Evolutionary conservation across 2,888 invertebrate genomes (phyloP).

Genomic region (Drepanosiphum platanoidis): DNA sequence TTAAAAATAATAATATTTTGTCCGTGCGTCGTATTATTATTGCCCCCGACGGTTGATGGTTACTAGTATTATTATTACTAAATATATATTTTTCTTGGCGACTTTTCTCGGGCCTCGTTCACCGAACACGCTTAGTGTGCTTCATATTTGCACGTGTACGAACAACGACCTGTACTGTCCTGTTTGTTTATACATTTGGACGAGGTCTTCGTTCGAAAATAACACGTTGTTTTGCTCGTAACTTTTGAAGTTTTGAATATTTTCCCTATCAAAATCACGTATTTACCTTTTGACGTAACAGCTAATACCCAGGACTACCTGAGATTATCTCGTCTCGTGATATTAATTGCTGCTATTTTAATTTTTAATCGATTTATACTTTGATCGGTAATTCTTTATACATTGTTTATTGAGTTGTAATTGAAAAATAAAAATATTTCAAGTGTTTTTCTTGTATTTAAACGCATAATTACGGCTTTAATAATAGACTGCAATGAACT

Average conservation of each 20-base stretch:
- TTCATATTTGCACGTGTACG: not conserved
- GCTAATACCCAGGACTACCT: not conserved
- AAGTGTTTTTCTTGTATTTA: conserved; percentile 5
- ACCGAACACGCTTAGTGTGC: not conserved
- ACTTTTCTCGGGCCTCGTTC: not conserved
- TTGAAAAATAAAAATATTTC: conserved; percentile 8
- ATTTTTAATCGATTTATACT: not conserved
- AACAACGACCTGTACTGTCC: not conserved
- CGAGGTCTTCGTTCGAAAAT: not conserved
- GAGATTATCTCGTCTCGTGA: not conserved
- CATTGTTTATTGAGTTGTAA: not conserved
- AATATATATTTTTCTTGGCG: too few relatives aligned
- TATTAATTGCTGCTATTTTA: not conserved
- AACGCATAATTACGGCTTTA: not conserved
- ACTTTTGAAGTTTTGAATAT: not conserved
- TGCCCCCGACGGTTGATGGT: too few relatives aligned
- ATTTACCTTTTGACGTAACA: not conserved
- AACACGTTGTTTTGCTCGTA: not conserved
- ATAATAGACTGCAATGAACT: not conserved
- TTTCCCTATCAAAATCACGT: not conserved
- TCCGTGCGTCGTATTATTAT: too few relatives aligned
- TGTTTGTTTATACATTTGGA: not conserved
- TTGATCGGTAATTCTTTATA: not conserved
- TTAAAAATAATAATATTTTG: too few relatives aligned
- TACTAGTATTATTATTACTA: too few relatives aligned